Base-by-base conservation (phyloP, 2,797 vertebrate genomes). In the Phylloscopus collybita region DNA sequence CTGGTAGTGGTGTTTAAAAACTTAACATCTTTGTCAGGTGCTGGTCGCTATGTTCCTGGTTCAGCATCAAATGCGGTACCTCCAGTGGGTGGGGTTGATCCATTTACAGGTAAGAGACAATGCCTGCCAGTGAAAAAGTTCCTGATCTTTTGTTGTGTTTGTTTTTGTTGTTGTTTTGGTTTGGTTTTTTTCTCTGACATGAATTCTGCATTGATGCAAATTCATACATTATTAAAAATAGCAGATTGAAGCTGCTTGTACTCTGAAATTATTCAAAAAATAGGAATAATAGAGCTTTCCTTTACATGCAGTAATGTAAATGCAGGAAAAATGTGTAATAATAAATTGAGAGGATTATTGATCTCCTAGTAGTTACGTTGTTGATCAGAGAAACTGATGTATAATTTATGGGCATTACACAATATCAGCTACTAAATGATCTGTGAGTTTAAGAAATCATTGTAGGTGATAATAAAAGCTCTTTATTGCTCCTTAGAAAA, bases 41-140 rank as follows among this genome's bases (percentile, higher is more conserved):
- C 98, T 92, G 98, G 98, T 75, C 98, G 98, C 62, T 99, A 99
- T 53, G 98, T 98, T 76, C 98, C 98, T 44, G 98, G 98, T 57
- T 97, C 97, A 74, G 80, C 91, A 65, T 90, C 97, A 67, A 84
- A 81, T 81, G 45, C 90, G 54, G 65, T 71, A 42, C 69, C 88
- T 86, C 17, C 97, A 76, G 26, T 89, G 53, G 87, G 95, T 12
- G 97, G 95, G 71, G 91, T 94, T 54, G 98, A 98, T 96, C 98
- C 98, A 8, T 98, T 98, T 95, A 98, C 98, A 93, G 98, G 98
- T 98, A 91, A 62, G 85, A 81, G 50, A 21, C 75, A 51, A 34
- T 59, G 19, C 36, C 38, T 73, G 21, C 21, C 9, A 38, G 13
- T 50, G 11, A 32, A 53, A 57, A 85, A 16, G 23, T 47, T 18